phyloP scores from a whole-genome alignment of 1,140 invertebrate species.

The Cotesia glomerata region DNA sequence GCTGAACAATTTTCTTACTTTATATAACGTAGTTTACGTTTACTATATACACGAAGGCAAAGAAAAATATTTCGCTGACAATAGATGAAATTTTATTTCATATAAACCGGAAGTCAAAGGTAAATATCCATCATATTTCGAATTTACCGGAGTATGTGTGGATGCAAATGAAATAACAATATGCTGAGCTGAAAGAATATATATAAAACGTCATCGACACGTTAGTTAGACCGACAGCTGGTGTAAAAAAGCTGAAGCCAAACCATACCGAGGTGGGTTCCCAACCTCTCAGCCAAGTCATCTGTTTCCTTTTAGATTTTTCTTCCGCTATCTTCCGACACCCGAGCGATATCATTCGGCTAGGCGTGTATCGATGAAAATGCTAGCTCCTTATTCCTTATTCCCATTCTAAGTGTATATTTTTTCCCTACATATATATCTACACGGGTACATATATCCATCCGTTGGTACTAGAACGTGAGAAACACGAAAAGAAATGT shows the following conservation, averaged over 20 bases:
- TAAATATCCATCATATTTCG: not conserved
- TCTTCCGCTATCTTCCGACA: not conserved
- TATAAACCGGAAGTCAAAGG: too few species aligned
- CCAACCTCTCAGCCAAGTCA: not conserved
- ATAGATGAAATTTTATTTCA: too few species aligned
- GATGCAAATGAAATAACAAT: too few species aligned
- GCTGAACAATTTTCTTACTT: too few species aligned
- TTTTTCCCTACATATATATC: too few species aligned
- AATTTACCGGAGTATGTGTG: not conserved
- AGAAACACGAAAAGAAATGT: not conserved
- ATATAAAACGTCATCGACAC: not conserved
- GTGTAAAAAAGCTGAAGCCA: not conserved
- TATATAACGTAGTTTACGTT: too few species aligned
- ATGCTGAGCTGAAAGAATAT: not conserved
- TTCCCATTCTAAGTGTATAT: too few species aligned
- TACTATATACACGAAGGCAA: too few species aligned
- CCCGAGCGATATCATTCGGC: not conserved
- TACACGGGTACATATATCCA: too few species aligned
- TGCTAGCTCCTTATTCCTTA: not conserved
- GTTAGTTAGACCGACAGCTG: not conserved
- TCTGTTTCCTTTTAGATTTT: not conserved
- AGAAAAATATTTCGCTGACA: too few species aligned
- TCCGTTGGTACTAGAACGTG: not conserved
- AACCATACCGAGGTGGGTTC: not conserved
- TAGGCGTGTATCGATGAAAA: not conserved